These are phyloP conservation scores for Petrocephalus microphthalmus DNA, from an alignment of 2,113 vertebrate species.

Conservation along the genomic window DNA sequence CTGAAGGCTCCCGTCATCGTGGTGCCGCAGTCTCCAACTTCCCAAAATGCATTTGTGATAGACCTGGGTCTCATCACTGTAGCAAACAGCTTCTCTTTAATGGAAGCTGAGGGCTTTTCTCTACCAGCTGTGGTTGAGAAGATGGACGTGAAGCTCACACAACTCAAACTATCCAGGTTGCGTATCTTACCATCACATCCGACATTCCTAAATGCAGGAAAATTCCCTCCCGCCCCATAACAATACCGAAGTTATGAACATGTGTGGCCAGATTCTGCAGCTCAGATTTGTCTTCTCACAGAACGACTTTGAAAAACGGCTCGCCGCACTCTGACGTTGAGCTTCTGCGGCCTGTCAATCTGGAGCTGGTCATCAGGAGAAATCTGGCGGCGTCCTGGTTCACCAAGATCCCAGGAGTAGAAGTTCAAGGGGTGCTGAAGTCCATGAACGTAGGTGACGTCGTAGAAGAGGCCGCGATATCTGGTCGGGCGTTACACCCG, in stretches of 20 bases:
- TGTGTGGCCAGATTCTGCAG: background rate
- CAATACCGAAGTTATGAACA: no score
- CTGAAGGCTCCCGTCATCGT: constrained; percentile 90
- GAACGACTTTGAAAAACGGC: constrained; percentile 57
- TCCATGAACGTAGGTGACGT: constrained; percentile 72
- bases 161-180: constrained; percentile 86
- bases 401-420: constrained; percentile 70
- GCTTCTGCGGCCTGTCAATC: constrained; percentile 84
- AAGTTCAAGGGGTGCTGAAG: constrained; percentile 74
- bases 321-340: constrained; percentile 62
- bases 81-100: constrained; percentile 73
- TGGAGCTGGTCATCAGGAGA: constrained; percentile 74
- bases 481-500: background rate
- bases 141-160: constrained; percentile 78
- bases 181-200: background rate
- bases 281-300: constrained; percentile 35
- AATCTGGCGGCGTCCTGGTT: constrained; percentile 87
- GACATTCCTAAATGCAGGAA: background rate
- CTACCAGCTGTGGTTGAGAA: constrained; percentile 79
- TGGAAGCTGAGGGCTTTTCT: constrained; percentile 51
- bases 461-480: background rate
- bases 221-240: background rate
- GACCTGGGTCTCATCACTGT: constrained; percentile 90
- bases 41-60: constrained; percentile 70
- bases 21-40: constrained; percentile 80